phyloP scores from a whole-genome alignment of 2,888 invertebrate genomes.

The Pseudolycoriella hygida region DNA sequence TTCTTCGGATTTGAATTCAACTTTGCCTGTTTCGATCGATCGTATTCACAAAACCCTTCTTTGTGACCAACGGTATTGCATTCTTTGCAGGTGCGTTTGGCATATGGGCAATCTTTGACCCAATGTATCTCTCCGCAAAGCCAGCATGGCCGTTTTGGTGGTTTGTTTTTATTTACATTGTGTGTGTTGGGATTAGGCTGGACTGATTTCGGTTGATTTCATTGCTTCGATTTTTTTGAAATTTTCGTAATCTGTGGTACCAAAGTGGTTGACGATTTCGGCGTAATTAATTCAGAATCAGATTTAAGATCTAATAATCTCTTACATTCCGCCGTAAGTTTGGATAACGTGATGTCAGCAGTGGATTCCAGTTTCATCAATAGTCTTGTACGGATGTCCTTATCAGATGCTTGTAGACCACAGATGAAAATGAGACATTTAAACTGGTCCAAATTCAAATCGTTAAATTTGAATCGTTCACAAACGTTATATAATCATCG shows the following conservation, averaged over 20 bases:
- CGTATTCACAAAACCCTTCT: constrained; percentile 1
- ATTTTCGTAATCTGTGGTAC: neutral
- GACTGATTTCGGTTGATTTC: neutral
- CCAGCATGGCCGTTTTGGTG: neutral
- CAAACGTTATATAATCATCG: constrained; percentile 10
- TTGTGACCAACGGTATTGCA: neutral
- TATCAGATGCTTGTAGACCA: constrained; percentile 9
- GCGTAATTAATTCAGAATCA: neutral
- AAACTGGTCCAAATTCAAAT: constrained; percentile 11
- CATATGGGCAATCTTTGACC: neutral
- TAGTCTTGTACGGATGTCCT: constrained; percentile 10
- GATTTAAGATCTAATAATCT: neutral
- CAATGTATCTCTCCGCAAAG: neutral
- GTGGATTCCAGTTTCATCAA: constrained; percentile 9
- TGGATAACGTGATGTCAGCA: neutral
- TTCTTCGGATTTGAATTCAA: neutral
- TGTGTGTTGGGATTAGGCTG: neutral
- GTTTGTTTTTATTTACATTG: neutral
- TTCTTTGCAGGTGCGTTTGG: neutral
- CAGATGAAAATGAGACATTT: constrained; percentile 12
- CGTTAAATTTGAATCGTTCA: constrained; percentile 10
- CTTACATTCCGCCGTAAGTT: neutral
- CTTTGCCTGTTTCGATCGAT: neutral
- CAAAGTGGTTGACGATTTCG: neutral
- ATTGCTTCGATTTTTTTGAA: neutral